Evolutionary conservation across 2,797 vertebrate species (phyloP), one percentile per base, ranked within the genome.

Genomic region (Gymnoscopelus braueri): DNA sequence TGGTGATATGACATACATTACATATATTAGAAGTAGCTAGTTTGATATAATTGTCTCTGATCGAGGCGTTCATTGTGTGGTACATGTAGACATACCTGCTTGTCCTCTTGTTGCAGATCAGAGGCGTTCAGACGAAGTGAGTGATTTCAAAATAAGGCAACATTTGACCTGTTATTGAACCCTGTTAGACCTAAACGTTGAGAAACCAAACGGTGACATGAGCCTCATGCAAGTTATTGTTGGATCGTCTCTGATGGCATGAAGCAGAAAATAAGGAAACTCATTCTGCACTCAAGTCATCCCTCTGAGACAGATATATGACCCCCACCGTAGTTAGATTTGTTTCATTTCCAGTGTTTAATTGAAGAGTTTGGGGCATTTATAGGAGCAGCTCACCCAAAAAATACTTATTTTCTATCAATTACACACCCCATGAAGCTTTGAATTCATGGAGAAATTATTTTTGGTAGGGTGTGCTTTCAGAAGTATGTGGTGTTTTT

Each of bases 1-100:
- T 94, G 94, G 92, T 93, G 94, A 92, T 94, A 92, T 92, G 93
- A 91, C 92, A 91, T 94, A 91, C 94, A 92, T 92, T 93, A 91
- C 92, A 91, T 82, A 82, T 88, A 39, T 6, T 39, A 89, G 80
- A 80, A 70, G 87, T 90, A 88, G 87, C 64, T 91, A 89, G 83
- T 88, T 87, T 82, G 78, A 85, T 84, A 78, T 76, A 78, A 76
- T 80, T 85, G 86, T 83, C 83, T 60, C 83, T 60, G 80, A 65
- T 74, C 5, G 69, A 82, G 76, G 71, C 79, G 70, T 75, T 82
- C 67, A 77, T 48, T 64, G 56, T 63, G 81, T 87, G 86, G 76
- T 86, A 72, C 61, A 61, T 83, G 53, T 85, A 84, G 87, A 82
- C 71, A 65, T 72, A 80, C 83, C 85, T 80, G 75, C 82, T 84